phyloP scores from a whole-genome alignment of 2,797 vertebrate genomes.

The Helostoma temminkii region DNA sequence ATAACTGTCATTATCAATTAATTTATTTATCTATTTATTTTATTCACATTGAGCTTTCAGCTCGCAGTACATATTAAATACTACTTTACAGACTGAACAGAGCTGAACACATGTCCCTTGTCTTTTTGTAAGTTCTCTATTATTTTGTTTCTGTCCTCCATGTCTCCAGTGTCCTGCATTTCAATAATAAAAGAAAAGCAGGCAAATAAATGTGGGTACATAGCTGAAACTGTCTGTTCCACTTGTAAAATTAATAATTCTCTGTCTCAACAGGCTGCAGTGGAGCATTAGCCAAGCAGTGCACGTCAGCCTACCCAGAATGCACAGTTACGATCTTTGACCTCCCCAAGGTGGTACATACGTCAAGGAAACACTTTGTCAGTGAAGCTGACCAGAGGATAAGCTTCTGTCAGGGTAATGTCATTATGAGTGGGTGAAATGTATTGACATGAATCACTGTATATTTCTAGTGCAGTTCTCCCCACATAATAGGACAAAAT shows the following conservation, averaged over 20 bases:
- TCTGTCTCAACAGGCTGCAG: constrained; percentile 84
- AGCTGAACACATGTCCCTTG: too few species aligned
- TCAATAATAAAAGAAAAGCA: too few species aligned
- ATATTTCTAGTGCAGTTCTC: background rate
- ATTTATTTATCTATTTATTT: too few species aligned
- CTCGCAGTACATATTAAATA: too few species aligned
- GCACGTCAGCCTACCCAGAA: constrained; percentile 84
- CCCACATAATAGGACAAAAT: too few species aligned
- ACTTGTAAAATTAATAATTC: constrained; percentile 42
- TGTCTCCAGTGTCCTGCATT: too few species aligned
- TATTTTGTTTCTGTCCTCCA: too few species aligned
- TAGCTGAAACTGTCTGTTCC: constrained; percentile 50
- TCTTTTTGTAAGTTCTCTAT: too few species aligned
- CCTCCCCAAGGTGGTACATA: constrained; percentile 86
- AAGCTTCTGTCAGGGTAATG: constrained; percentile 85
- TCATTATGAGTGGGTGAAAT: constrained; percentile 22
- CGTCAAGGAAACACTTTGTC: constrained; percentile 83
- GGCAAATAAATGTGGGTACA: constrained; percentile 42
- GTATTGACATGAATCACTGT: constrained; percentile 31
- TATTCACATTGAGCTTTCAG: too few species aligned
- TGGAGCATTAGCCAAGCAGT: constrained; percentile 89
- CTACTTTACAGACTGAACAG: too few species aligned
- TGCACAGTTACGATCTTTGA: constrained; percentile 89
- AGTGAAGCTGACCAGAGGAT: constrained; percentile 72
- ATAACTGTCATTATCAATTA: too few species aligned